Evolutionary conservation across 2,888 invertebrate genomes (phyloP), one percentile per base, ranked within the genome.

Genomic region (Gortyna flavago): DNA sequence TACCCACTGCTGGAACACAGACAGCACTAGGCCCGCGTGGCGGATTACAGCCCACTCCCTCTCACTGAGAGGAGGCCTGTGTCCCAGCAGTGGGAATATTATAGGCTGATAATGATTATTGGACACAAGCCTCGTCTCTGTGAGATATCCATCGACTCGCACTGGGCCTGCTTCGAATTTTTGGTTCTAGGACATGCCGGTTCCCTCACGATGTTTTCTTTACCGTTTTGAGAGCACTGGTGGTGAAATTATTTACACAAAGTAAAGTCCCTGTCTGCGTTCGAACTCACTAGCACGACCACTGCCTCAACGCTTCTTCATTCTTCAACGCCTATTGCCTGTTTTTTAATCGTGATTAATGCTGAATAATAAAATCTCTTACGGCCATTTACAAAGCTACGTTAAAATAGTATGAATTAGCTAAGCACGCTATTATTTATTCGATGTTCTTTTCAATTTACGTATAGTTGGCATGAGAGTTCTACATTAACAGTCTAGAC

Each of bases 401-500:
- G 32, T n/a, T 29, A n/a, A 61, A 64, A 48, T 72, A 68, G n/a
- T 35, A 41, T 62, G 41, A 62, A 57, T 35, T n/a, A 35, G 13
- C 29, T 64, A 65, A 62, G 11, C 73, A 62, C 7, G 65, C 54
- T 29, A 51, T 29, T 59, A 79, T 74, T 74, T 61, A 59, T 71
- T 62, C 71, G 59, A 25, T 80, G 81, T 80, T 85, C 88, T 83
- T 84, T 84, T 79, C 73, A 91, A 92, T 91, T 92, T 92, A 90
- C 90, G 91, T 90, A 88, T 44, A 73, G 89, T 85, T 93, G 86
- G 93, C 95, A 95, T 94, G 94, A 93, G 90, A 93, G 90, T 84
- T 80, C 79, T 87, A 89, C 92, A 94, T 95, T 95, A 94, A 81
- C 80, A 83, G 88, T 73, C 66, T 88, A 86, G 85, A 89, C 87